phyloP scores from a whole-genome alignment of 1,140 invertebrate species.

The Drosophila kurseongensis region DNA sequence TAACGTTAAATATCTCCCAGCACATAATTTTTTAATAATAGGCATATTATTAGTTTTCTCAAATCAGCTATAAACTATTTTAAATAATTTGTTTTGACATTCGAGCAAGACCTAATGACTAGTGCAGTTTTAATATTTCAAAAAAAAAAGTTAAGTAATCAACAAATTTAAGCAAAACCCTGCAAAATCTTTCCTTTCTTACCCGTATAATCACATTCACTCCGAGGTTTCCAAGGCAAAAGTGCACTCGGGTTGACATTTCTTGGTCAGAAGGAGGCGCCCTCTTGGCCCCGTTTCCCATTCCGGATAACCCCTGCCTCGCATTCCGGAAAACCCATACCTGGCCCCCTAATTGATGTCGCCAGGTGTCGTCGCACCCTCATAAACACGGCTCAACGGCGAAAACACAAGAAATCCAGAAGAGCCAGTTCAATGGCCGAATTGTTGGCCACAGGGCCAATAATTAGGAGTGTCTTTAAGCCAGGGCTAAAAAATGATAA shows the following conservation, averaged over 20 bases:
- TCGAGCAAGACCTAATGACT: too few relatives aligned
- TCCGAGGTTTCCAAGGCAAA: neutral
- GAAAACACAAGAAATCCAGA: neutral
- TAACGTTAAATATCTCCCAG: too few relatives aligned
- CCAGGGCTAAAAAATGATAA: constrained; percentile 63
- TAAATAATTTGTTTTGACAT: too few relatives aligned
- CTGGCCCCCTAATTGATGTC: constrained; percentile 42
- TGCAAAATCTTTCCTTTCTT: neutral
- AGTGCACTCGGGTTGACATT: constrained; percentile 31
- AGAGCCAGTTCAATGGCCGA: constrained; percentile 53
- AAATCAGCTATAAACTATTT: too few relatives aligned
- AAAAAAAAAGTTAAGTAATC: too few relatives aligned
- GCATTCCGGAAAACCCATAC: neutral
- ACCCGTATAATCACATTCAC: neutral
- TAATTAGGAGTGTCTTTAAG: constrained; percentile 66
- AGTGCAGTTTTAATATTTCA: too few relatives aligned
- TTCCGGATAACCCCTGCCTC: neutral
- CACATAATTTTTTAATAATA: too few relatives aligned
- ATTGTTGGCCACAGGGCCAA: constrained; percentile 51
- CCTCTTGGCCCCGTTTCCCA: neutral
- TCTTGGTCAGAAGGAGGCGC: constrained; percentile 6
- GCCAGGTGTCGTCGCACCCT: constrained; percentile 42
- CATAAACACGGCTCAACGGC: constrained; percentile 24
- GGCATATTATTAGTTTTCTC: too few relatives aligned
- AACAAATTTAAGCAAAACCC: too few relatives aligned